Percentiles rank a stretch among this genome's conserved stretches.
These are phyloP conservation scores for Toxonevra muliebris DNA, from an alignment of 2,888 invertebrate species.

Conservation along the genomic window DNA sequence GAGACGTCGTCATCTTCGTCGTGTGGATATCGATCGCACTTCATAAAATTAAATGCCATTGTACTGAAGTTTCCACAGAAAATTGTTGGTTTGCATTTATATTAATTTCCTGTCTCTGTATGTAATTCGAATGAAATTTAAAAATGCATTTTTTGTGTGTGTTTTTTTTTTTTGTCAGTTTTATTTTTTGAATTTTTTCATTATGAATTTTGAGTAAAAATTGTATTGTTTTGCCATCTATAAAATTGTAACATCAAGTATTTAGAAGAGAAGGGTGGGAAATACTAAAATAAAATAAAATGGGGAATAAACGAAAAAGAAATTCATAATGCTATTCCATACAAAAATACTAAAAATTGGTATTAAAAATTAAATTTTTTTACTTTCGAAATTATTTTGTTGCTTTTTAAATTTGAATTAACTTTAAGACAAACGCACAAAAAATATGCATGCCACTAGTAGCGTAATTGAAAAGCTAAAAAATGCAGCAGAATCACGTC, in stretches of 20 bases:
- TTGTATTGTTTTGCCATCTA: neutral
- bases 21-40: conserved; percentile 45
- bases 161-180: neutral
- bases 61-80: neutral
- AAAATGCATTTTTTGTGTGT: neutral
- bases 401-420: neutral
- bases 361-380: neutral
- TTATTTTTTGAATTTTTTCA: too few relatives aligned
- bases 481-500: conserved; percentile 51
- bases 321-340: too few relatives aligned
- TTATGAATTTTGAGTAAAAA: too few relatives aligned
- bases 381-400: neutral
- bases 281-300: too few relatives aligned
- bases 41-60: conserved; percentile 49
- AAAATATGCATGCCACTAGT: conserved; percentile 38
- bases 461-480: conserved; percentile 45
- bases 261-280: neutral
- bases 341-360: neutral
- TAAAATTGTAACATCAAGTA: conserved; percentile 1
- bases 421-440: conserved; percentile 27
- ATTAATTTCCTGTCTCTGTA: too few relatives aligned
- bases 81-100: too few relatives aligned
- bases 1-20: too few relatives aligned
- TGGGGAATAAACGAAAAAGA: too few relatives aligned
- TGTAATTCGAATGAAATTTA: too few relatives aligned